Base-by-base conservation (phyloP, 1,140 invertebrate genomes). In the Bombus cullumanus region DNA sequence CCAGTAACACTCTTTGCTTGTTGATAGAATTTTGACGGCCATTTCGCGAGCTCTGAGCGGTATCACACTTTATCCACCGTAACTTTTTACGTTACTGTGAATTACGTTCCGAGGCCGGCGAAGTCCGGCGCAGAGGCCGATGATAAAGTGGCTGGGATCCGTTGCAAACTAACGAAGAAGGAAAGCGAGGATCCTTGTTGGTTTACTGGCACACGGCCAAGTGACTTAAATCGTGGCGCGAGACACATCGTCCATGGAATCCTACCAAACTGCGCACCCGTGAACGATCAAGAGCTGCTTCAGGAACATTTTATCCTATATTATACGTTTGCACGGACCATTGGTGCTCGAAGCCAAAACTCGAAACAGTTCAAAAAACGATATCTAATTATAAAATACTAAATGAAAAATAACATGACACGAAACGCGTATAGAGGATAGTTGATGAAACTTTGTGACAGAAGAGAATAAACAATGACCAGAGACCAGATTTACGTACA, bases 61-160 rank as follows among this genome's bases (percentile, higher is more conserved):
- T 43, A 83, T 83, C 82, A 71, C 43, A n/a, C n/a, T 41, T 18
- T 22, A 41, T 68, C 22, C 71, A 41, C 74, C 28, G 28, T 22
- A 22, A 3, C n/a, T 78, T 83, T 83, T 83, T 59, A 69, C 64
- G 82, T 59, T 64, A 43, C 82, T 47, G 64, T 83, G 43, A 83
- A 83, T 78, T 83, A 83, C 64, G n/a, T 47, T 47, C 8, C 41
- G 43, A 34, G 74, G 64, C 34, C 22, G 37, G 74, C 18, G 41
- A 77, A 78, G 82, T 78, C 82, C 74, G 12, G 47, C 13, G 18
- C 64, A 57, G 74, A 69, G 74, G 3, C 64, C 64, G 47, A 59
- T 59, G 47, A 83, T 83, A 78, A 83, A 77, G 53, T 78, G n/a
- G n/a, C 22, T 28, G 25, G 74, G 34, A n/a, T 28, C 47, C 15